Evolutionary conservation across 2,797 vertebrate species (phyloP).

Genomic region (Phrynocephalus guinanensis): DNA sequence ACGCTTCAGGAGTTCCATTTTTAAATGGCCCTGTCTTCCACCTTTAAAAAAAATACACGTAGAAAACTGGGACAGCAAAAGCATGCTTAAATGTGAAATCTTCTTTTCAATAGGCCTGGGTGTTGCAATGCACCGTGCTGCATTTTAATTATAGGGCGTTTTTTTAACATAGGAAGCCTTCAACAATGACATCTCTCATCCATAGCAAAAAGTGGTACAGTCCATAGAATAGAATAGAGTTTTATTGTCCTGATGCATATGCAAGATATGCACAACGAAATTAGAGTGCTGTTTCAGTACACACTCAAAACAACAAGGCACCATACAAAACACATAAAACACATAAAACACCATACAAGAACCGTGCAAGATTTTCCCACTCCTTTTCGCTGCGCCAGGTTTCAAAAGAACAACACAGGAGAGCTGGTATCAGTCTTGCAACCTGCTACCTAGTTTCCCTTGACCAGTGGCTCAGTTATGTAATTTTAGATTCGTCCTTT

Average conservation of each 20-base stretch:
- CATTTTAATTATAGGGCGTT: not conserved
- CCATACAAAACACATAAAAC: too few relatives aligned
- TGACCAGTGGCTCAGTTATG: not conserved
- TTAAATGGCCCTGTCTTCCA: not conserved
- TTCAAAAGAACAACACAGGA: not conserved
- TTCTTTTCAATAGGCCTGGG: not conserved
- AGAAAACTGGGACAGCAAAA: not conserved
- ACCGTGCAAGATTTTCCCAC: not conserved
- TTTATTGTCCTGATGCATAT: too few relatives aligned
- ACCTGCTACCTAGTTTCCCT: not conserved
- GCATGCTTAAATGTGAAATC: not conserved
- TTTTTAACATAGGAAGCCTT: not conserved
- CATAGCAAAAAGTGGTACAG: not conserved
- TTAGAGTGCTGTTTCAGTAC: too few relatives aligned
- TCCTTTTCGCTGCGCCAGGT: not conserved
- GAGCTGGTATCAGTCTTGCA: not conserved
- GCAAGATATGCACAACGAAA: too few relatives aligned
- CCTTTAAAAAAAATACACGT: not conserved
- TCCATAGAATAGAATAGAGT: not conserved
- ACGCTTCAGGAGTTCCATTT: not conserved
- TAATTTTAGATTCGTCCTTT: not conserved
- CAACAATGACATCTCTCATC: not conserved
- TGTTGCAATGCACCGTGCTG: too few relatives aligned
- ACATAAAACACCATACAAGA: too few relatives aligned
- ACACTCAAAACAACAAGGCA: too few relatives aligned